Percentiles rank a stretch among this genome's conserved stretches.
These are phyloP conservation scores for Microcaecilia unicolor DNA, from an alignment of 2,797 vertebrate species.

Conservation along the genomic window DNA sequence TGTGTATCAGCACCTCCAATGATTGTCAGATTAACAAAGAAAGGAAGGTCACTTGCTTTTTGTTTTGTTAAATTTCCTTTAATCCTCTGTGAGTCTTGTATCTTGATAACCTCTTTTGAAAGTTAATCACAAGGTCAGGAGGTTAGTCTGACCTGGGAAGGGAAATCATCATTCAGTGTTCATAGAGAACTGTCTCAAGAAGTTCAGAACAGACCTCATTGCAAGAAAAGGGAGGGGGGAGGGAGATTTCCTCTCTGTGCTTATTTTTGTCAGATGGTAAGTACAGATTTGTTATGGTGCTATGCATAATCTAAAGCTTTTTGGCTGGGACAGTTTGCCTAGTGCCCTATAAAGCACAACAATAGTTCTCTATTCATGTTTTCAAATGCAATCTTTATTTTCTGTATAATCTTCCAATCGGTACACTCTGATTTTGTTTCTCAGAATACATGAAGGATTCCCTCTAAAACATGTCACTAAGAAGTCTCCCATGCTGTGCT, in stretches of 20 bases:
- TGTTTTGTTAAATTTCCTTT: constrained; percentile 34
- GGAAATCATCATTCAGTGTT: constrained; percentile 33
- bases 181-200: not conserved
- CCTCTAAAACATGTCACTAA: not conserved
- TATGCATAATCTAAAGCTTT: not conserved
- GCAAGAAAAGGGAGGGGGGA: too few species aligned
- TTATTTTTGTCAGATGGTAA: constrained; percentile 32
- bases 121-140: constrained; percentile 29
- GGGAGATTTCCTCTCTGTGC: constrained; percentile 1
- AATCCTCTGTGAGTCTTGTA: constrained; percentile 35
- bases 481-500: too few species aligned
- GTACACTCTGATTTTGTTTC: constrained; percentile 1
- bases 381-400: not conserved
- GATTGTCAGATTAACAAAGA: constrained; percentile 41
- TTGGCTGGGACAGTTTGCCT: constrained; percentile 1
- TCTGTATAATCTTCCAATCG: not conserved
- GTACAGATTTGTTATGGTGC: constrained; percentile 19
- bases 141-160: constrained; percentile 22
- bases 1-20: constrained; percentile 39
- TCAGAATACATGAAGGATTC: constrained; percentile 2
- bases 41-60: constrained; percentile 38
- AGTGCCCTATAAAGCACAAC: not conserved
- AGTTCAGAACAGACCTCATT: not conserved
- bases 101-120: constrained; percentile 31
- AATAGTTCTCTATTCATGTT: not conserved